A percentile compares a stretch with the other conserved stretches of the same genome.
phyloP scores from a whole-genome alignment of 2,113 vertebrate genomes.

The Ammodytes marinus region DNA sequence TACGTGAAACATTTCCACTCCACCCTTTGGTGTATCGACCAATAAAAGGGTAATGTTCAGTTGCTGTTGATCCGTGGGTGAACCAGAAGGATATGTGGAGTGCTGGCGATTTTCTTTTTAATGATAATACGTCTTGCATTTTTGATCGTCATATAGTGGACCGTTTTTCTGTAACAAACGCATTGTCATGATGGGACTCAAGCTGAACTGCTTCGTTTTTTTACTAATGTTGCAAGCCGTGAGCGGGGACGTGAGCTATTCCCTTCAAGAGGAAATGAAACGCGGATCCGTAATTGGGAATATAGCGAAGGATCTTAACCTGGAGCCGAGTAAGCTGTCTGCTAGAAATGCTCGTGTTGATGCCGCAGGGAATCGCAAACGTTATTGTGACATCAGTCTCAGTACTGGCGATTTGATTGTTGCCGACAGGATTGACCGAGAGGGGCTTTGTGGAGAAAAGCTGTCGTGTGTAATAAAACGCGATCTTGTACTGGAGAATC shows the following conservation, averaged over 20 bases:
- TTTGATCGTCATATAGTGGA: neutral
- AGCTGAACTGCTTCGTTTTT: neutral
- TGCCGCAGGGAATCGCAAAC: slow-evolving; percentile 70
- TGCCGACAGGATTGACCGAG: no score
- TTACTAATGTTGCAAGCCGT: slow-evolving; percentile 19
- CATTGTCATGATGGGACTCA: neutral
- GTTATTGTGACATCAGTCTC: slow-evolving; percentile 66
- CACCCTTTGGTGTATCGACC: slow-evolving; percentile 2
- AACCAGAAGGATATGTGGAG: neutral
- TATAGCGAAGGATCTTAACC: slow-evolving; percentile 85
- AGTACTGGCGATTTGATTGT: no score
- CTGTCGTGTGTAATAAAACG: slow-evolving; percentile 76
- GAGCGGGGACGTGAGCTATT: slow-evolving; percentile 78
- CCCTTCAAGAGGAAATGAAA: slow-evolving; percentile 83
- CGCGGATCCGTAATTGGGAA: slow-evolving; percentile 83
- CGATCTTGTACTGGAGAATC: slow-evolving; percentile 81
- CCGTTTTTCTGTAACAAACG: rapidly evolving
- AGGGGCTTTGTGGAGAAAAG: slow-evolving; percentile 73
- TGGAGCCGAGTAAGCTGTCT: slow-evolving; percentile 80
- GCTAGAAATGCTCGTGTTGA: slow-evolving; percentile 84
- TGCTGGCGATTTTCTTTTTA: neutral
- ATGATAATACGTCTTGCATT: neutral
- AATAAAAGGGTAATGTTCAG: neutral
- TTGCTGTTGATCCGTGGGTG: neutral
- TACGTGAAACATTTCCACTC: slow-evolving; percentile 12